phyloP scores from a whole-genome alignment of 2,113 vertebrate species.

The Aptenodytes patagonicus region DNA sequence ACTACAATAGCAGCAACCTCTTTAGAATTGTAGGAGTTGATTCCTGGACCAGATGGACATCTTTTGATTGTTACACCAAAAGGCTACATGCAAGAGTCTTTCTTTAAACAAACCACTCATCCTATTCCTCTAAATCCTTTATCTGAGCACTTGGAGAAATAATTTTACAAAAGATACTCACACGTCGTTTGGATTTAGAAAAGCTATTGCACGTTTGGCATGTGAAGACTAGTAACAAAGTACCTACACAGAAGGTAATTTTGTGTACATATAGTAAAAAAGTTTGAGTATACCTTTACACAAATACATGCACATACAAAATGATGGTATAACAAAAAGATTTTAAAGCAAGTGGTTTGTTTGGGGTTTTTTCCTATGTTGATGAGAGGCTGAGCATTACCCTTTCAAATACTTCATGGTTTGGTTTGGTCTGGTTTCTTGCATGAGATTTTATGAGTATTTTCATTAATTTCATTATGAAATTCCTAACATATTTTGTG shows the following conservation, averaged over 20 bases:
- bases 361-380: accelerated
- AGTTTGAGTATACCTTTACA: background rate
- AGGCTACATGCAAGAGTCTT: background rate
- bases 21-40: background rate
- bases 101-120: background rate
- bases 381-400: background rate
- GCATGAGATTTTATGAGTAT: background rate
- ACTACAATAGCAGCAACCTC: background rate
- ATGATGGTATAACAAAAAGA: background rate
- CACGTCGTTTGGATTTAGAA: background rate
- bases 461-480: background rate
- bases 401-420: background rate
- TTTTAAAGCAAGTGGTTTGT: background rate
- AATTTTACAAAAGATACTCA: background rate
- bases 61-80: accelerated
- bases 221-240: background rate
- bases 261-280: background rate
- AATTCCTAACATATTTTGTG: background rate
- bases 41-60: background rate
- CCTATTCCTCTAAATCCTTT: background rate
- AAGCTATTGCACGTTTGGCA: background rate
- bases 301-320: background rate
- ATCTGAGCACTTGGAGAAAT: background rate
- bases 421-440: background rate
- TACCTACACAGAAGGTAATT: background rate